These are phyloP conservation scores for Bolborhynchus lineola DNA, from an alignment of 2,113 vertebrate species.

Conservation along the genomic window DNA sequence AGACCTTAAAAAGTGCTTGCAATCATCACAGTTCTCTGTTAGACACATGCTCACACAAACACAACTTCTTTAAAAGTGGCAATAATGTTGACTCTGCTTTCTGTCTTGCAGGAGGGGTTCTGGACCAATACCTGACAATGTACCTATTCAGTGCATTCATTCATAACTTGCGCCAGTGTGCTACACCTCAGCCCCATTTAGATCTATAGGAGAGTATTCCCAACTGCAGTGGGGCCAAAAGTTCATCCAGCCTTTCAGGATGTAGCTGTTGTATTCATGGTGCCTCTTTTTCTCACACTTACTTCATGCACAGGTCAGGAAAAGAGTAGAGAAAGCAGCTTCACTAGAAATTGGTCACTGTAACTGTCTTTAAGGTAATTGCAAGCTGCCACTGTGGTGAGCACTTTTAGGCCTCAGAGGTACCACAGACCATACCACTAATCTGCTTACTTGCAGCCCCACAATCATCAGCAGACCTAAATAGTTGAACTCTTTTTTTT, in stretches of 20 bases:
- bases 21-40: background rate
- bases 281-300: background rate
- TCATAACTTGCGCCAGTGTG: background rate
- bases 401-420: background rate
- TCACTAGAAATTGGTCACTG: fast-evolving
- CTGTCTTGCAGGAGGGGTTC: background rate
- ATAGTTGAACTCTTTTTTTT: background rate
- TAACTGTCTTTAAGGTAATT: background rate
- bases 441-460: background rate
- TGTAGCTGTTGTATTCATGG: background rate
- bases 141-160: background rate
- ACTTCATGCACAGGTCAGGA: background rate
- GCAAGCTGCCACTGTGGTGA: fast-evolving
- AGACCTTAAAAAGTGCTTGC: background rate
- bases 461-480: background rate
- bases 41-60: fast-evolving
- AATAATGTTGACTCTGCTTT: background rate
- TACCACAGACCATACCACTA: background rate
- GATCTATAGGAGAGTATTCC: background rate
- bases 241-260: background rate
- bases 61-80: background rate
- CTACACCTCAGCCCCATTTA: background rate
- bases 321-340: background rate
- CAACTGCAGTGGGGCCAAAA: background rate
- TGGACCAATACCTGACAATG: background rate